Conservation (phyloP, 2,888 invertebrate genomes). For the Drosophila vallismaia region DNA sequence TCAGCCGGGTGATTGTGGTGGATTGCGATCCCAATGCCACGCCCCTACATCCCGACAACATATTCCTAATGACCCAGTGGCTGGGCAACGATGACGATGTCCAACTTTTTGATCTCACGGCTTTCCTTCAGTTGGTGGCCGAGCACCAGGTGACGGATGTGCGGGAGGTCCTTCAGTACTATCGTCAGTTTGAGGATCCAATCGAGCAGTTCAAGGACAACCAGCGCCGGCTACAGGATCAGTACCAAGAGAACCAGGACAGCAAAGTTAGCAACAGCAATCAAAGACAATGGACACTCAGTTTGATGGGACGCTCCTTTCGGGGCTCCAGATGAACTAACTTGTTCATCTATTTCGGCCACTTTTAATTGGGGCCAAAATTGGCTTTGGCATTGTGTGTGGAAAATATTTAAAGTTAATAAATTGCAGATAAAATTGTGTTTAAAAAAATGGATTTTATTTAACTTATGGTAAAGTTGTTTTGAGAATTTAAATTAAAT, state of each 20-base stretch:
- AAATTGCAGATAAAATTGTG: not conserved
- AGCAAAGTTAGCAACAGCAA: not conserved
- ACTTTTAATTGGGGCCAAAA: not conserved
- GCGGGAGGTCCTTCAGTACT: constrained; percentile 95
- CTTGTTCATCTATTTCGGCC: not conserved
- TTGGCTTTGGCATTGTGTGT: not conserved
- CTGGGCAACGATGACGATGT: constrained; percentile 96
- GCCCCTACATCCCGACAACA: constrained; percentile 94
- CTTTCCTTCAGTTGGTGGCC: constrained; percentile 95
- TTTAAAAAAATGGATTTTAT: no score
- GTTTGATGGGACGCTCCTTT: constrained; percentile 27
- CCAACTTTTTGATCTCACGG: constrained; percentile 93
- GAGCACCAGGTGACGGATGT: constrained; percentile 96
- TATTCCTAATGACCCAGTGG: constrained; percentile 94
- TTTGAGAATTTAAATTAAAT: no score
- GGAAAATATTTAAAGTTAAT: not conserved
- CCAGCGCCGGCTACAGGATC: constrained; percentile 90
- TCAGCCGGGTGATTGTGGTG: constrained; percentile 95
- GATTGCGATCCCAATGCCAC: constrained; percentile 96
- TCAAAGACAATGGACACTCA: constrained; percentile 8
- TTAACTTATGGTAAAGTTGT: no score
- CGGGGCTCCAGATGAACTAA: constrained; percentile 1
- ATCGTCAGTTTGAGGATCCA: constrained; percentile 97
- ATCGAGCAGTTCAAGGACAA: constrained; percentile 96
- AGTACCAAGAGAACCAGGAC: constrained; percentile 86